Conservation (phyloP, 1,140 invertebrate species). For the Callitettix versicolor region DNA sequence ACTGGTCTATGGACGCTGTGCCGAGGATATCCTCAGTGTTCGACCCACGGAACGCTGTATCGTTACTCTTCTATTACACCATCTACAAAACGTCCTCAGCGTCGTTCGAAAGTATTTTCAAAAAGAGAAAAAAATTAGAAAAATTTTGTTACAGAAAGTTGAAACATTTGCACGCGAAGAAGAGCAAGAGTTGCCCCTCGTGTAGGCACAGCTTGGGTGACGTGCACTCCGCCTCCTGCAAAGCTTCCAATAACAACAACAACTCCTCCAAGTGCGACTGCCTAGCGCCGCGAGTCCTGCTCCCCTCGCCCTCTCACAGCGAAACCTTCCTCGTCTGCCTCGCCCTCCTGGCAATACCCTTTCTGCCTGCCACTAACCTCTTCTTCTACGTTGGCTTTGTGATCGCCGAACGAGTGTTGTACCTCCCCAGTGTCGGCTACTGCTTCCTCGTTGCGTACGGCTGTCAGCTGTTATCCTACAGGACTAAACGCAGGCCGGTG, state of each 20-base stretch:
- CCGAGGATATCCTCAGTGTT: conserved; percentile 60
- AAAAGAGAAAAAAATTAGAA: background rate
- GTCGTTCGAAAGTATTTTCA: background rate
- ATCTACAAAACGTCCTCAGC: conserved; percentile 3
- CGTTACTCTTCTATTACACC: conserved; percentile 53
- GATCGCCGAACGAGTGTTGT: conserved; percentile 88
- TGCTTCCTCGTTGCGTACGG: conserved; percentile 78
- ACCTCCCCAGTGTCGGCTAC: conserved; percentile 90
- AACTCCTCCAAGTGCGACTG: conserved; percentile 35
- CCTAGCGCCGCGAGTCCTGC: conserved; percentile 13
- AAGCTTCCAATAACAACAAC: conserved; percentile 38
- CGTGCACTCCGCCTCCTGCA: conserved; percentile 37
- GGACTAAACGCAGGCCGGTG: conserved; percentile 27
- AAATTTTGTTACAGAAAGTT: background rate
- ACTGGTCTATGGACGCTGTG: conserved; percentile 93
- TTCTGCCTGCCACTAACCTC: conserved; percentile 85
- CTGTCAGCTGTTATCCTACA: conserved; percentile 26
- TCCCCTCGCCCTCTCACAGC: conserved; percentile 9
- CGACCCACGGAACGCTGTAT: conserved; percentile 64
- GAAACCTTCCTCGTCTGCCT: conserved; percentile 30
- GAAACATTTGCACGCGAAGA: background rate
- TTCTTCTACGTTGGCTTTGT: conserved; percentile 96
- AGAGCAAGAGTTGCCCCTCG: conserved; percentile 2
- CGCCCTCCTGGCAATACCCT: conserved; percentile 75
- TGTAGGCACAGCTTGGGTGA: conserved; percentile 19